Base-by-base conservation (phyloP, 2,888 invertebrate genomes). In the Zelleria hepariella region DNA sequence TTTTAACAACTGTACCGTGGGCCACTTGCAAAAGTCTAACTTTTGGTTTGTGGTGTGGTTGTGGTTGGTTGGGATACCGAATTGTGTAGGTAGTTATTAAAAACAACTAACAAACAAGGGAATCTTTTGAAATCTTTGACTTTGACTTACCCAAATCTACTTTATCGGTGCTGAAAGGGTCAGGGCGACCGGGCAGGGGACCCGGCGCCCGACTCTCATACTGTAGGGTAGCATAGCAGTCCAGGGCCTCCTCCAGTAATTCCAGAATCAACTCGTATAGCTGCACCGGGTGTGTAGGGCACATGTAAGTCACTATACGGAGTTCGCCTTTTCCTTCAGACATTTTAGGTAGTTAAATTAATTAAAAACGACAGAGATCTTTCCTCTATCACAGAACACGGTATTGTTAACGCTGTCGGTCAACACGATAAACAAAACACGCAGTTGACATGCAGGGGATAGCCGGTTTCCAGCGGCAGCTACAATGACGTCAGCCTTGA, bases 161-260 rank as follows among this genome's bases (percentile, higher is more conserved):
- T 67, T 87, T 84, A 67, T 91, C 77, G 1, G 72, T 73, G 10
- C 75, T 68, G 74, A 92, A 92, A 0, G 91, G 91, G 72, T 92
- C 90, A 1, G 84, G 82, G 6, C 91, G 80, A 64, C 84, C 89
- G 10, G 67, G 62, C 56, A 87, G 68, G 1, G 87, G 89, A 6
- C 91, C 91, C n/a, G 87, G 74, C 65, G 80, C 82, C 61, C 92
- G 78, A 53, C 91, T 91, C 72, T 92, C 92, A 70, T 91, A 91
- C 59, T 91, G 86, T 48, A 93, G 77, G 23, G 83, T 86, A 1
- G 90, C 76, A 64, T 89, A 80, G 63, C 87, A 83, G 48, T 81
- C 79, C 54, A 91, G 67, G 5, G 83, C 74, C 27, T 86, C 79
- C 69, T 92, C 92, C 62, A 92, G 70, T 61, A 91, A 81, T 59